Conservation (phyloP, 1,140 invertebrate species). For the Ostrea edulis region DNA sequence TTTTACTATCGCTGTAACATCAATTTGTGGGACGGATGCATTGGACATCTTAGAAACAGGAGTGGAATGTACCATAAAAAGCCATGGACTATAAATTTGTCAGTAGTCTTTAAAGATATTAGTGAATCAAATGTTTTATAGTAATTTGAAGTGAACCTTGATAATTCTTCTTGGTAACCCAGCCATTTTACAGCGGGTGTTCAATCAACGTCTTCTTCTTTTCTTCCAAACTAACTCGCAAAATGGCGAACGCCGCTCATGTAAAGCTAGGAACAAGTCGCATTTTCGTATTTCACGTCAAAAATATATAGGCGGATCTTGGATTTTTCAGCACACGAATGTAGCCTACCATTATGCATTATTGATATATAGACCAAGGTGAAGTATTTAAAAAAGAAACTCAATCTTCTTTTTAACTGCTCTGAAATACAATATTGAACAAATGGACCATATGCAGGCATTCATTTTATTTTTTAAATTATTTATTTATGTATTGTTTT, state of each 20-base stretch:
- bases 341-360: no score
- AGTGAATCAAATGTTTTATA: neutral
- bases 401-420: no score
- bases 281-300: conserved; percentile 39
- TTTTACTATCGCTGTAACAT: no score
- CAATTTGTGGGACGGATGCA: no score
- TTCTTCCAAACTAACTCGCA: conserved; percentile 30
- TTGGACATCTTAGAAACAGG: no score
- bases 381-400: no score
- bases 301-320: neutral
- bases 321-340: no score
- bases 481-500: no score
- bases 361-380: no score
- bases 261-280: neutral
- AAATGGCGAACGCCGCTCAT: conserved; percentile 16
- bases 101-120: neutral
- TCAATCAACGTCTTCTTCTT: neutral
- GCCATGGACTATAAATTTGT: neutral
- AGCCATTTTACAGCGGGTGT: neutral
- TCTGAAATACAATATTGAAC: no score
- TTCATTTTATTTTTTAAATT: no score
- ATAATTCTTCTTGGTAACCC: conserved; percentile 28
- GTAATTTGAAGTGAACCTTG: neutral
- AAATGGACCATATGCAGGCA: no score
- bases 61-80: neutral